Conservation (phyloP, 2,888 invertebrate genomes). For the Drosophila limbata region DNA sequence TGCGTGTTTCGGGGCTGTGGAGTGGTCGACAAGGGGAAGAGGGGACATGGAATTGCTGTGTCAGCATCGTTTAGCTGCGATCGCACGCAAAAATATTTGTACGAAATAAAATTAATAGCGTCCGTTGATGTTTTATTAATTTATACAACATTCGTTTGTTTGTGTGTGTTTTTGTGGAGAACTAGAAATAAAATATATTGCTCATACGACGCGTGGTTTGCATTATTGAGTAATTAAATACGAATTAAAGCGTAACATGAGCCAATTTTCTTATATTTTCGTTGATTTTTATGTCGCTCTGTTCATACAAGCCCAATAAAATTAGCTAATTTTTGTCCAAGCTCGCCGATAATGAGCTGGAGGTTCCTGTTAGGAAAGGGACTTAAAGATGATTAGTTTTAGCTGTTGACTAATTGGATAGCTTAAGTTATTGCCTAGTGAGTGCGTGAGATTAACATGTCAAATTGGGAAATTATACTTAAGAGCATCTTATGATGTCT, state of each 20-base stretch:
- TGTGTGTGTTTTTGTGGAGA: constrained; percentile 3
- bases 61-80: constrained; percentile 62
- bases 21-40: background rate
- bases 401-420: constrained; percentile 45
- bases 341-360: constrained; percentile 32
- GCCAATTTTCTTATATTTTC: constrained; percentile 53
- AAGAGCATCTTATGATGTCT: background rate
- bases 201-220: constrained; percentile 71
- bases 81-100: constrained; percentile 76
- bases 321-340: constrained; percentile 7
- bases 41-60: constrained; percentile 32
- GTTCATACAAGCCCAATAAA: constrained; percentile 6
- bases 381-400: constrained; percentile 45
- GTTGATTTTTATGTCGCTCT: constrained; percentile 20
- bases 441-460: constrained; percentile 13
- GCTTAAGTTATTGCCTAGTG: constrained; percentile 28
- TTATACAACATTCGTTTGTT: constrained; percentile 58
- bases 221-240: constrained; percentile 79
- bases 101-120: constrained; percentile 77
- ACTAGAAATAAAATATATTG: constrained; percentile 65
- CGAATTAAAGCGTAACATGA: constrained; percentile 77
- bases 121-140: constrained; percentile 79
- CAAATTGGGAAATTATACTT: constrained; percentile 10
- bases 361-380: background rate
- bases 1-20: constrained; percentile 41